Evolutionary conservation across 2,113 vertebrate genomes (phyloP).

Genomic region (Aspiorhynchus laticeps): DNA sequence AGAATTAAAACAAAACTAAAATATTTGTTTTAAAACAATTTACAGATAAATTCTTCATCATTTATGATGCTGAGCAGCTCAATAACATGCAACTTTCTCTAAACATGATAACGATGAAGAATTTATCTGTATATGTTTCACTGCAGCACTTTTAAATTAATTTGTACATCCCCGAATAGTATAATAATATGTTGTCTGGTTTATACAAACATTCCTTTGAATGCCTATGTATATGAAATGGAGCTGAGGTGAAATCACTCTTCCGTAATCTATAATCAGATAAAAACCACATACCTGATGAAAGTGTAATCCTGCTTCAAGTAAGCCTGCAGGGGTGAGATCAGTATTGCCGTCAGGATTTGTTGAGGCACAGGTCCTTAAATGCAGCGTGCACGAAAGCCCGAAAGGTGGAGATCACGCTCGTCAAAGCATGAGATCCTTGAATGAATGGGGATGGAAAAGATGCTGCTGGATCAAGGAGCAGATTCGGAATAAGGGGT

Average conservation of each 20-base stretch:
- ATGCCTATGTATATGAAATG: not conserved
- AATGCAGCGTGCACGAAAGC: slow-evolving; percentile 22
- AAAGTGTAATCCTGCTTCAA: slow-evolving; percentile 54
- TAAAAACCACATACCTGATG: slow-evolving; percentile 53
- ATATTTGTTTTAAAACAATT: not conserved
- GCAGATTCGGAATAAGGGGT: slow-evolving; percentile 80
- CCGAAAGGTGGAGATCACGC: slow-evolving; percentile 19
- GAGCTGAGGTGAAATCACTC: not conserved
- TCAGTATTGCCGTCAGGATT: slow-evolving; percentile 1
- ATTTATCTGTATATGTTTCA: not conserved
- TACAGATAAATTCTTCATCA: too few relatives aligned
- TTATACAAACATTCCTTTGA: not conserved
- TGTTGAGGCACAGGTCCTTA: slow-evolving; percentile 36
- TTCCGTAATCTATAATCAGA: not conserved
- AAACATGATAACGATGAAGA: not conserved
- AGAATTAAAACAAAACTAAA: too few relatives aligned
- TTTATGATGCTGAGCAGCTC: too few relatives aligned
- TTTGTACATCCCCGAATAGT: not conserved
- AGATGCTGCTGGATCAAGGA: slow-evolving; percentile 75
- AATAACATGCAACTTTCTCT: too few relatives aligned
- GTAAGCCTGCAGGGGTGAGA: slow-evolving; percentile 46
- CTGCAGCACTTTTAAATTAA: not conserved
- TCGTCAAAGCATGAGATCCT: slow-evolving; percentile 47
- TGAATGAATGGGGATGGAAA: slow-evolving; percentile 62
- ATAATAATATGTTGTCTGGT: not conserved